phyloP scores from a whole-genome alignment of 2,113 vertebrate species.

The Lanius ludovicianus region DNA sequence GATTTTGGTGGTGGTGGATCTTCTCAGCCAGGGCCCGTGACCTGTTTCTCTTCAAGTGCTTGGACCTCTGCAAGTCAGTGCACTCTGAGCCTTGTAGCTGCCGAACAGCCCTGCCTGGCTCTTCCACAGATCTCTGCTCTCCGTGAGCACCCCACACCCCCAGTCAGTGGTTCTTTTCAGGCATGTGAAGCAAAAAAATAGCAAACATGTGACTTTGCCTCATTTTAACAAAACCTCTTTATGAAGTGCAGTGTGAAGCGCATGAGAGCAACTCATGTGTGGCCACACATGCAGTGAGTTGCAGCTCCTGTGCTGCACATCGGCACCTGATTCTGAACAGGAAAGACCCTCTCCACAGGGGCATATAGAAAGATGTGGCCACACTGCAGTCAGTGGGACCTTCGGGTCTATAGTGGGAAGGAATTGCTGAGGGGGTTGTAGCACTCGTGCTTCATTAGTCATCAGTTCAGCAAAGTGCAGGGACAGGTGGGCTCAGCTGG shows the following conservation, averaged over 20 bases:
- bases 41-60: neutral
- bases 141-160: accelerated
- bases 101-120: neutral
- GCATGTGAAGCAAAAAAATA: neutral
- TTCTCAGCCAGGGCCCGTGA: accelerated
- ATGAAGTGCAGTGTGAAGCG: neutral
- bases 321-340: neutral
- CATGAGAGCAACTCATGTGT: neutral
- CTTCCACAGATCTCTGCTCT: neutral
- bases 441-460: neutral
- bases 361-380: neutral
- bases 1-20: neutral
- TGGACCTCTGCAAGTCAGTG: neutral
- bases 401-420: neutral
- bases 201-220: neutral
- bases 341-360: neutral
- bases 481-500: neutral
- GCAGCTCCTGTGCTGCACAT: neutral
- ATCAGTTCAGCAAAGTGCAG: neutral
- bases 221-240: neutral
- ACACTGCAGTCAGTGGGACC: neutral
- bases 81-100: neutral
- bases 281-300: accelerated
- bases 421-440: neutral
- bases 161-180: neutral